Evolutionary conservation across 2,113 vertebrate genomes (phyloP).

Genomic region (Oncorhynchus gorbuscha): DNA sequence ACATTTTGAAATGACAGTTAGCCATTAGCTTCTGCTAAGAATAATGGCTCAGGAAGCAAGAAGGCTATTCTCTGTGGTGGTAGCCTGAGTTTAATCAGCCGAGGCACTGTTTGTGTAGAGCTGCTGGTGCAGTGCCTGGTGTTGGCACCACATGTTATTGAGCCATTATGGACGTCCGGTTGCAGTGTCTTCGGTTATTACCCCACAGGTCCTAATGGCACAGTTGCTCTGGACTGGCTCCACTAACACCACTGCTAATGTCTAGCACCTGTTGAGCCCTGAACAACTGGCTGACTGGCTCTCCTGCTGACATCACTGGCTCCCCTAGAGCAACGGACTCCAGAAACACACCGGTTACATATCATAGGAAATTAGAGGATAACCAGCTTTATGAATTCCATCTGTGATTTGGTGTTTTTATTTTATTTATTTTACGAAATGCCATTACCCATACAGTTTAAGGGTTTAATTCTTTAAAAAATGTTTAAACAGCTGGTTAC

Average conservation of each 20-base stretch:
- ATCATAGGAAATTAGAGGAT: too few relatives aligned
- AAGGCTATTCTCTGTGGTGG: neutral
- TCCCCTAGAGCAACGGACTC: too few relatives aligned
- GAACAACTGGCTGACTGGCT: conserved; percentile 25
- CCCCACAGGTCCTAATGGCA: conserved; percentile 22
- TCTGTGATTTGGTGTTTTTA: too few relatives aligned
- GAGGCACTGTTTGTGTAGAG: conserved; percentile 34
- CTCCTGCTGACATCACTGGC: conserved; percentile 5
- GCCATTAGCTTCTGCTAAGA: neutral
- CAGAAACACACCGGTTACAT: too few relatives aligned
- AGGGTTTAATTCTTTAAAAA: too few relatives aligned
- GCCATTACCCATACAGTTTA: too few relatives aligned
- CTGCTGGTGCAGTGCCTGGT: conserved; percentile 20
- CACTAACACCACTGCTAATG: conserved; percentile 41
- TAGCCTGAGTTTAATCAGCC: neutral
- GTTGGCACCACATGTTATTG: conserved; percentile 42
- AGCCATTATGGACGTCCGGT: conserved; percentile 49
- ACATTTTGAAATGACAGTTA: neutral
- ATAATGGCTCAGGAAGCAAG: neutral
- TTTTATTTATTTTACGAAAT: too few relatives aligned
- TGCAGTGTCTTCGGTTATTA: conserved; percentile 46
- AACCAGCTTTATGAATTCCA: too few relatives aligned
- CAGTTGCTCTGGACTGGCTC: neutral
- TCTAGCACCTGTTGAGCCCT: conserved; percentile 49
- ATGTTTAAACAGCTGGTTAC: too few relatives aligned